Evolutionary conservation across 2,888 invertebrate genomes (phyloP), one percentile per base, ranked within the genome.

Genomic region (Ptilodon capucinus): DNA sequence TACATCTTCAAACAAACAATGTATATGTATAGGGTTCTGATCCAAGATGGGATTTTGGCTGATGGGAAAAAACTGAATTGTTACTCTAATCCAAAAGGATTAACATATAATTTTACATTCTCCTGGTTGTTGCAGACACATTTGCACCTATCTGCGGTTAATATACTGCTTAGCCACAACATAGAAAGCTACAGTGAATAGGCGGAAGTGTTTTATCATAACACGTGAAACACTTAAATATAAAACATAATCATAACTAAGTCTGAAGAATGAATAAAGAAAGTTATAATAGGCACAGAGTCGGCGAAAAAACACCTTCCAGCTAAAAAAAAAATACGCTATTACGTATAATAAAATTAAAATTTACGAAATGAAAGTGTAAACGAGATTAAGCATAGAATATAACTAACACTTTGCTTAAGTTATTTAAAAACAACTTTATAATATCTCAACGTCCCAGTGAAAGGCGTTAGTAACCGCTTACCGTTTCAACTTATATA

Each of bases 391-490:
- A 44, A 49, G 44, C 6, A 34, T 42, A 19, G 39, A 39, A 44
- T 23, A 38, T 25, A 48, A 30, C 41, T 16, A 25, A 25, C 21
- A 28, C 19, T 42, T 40, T 30, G 23, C 41, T 48, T 53, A 52
- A 57, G 51, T 66, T 62, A 57, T 65, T 53, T 57, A 62, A 56
- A 63, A 72, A 59, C 53, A 18, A 35, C 46, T 42, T 19, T 36
- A 30, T 13, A 35, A 41, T 60, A n/a, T n/a, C n/a, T n/a, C 57
- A 57, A 59, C 53, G 57, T 60, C 56, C 64, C 52, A 63, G 74
- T 72, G 74, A 72, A 74, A 74, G 71, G 63, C 51, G 51, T 40
- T 51, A 25, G 41, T 18, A 25, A 46, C 39, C 58, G 14, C 32
- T 35, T 59, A 60, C 58, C 64, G 45, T 49, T 54, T 57, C 51